Conservation (phyloP, 1,140 invertebrate species). For the Meteorus sp. region DNA sequence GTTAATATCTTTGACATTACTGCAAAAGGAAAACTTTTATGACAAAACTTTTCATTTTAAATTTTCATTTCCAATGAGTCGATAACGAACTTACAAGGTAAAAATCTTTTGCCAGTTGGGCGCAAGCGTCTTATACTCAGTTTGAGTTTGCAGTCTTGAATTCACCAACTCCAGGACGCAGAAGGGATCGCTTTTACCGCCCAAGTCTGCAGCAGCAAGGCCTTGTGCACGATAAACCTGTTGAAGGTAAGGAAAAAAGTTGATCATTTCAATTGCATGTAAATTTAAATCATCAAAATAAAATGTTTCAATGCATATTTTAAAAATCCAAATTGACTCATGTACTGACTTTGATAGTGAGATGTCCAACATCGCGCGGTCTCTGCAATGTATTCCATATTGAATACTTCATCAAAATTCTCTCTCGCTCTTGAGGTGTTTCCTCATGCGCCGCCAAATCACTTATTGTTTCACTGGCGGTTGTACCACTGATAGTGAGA, state of each 20-base stretch:
- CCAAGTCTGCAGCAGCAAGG: conserved; percentile 86
- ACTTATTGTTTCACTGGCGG: conserved; percentile 87
- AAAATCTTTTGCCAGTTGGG: conserved; percentile 99
- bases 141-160: conserved; percentile 93
- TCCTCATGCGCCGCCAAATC: conserved; percentile 85
- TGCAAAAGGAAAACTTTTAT: conserved; percentile 52
- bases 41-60: conserved; percentile 10
- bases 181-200: conserved; percentile 96
- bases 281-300: no score
- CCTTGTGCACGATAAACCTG: conserved; percentile 83
- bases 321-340: not conserved
- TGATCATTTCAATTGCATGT: no score
- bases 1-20: conserved; percentile 96
- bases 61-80: not conserved
- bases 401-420: conserved; percentile 73
- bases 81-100: conserved; percentile 79
- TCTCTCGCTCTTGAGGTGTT: conserved; percentile 69
- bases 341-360: conserved; percentile 75
- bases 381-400: conserved; percentile 73
- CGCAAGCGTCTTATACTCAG: conserved; percentile 95
- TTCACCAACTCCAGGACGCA: conserved; percentile 96
- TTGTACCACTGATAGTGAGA: conserved; percentile 92
- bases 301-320: conserved; percentile 1
- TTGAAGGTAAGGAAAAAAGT: conserved; percentile 28
- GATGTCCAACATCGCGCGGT: conserved; percentile 81